Evolutionary conservation across 2,113 vertebrate species (phyloP).

Genomic region (Spea bombifrons): DNA sequence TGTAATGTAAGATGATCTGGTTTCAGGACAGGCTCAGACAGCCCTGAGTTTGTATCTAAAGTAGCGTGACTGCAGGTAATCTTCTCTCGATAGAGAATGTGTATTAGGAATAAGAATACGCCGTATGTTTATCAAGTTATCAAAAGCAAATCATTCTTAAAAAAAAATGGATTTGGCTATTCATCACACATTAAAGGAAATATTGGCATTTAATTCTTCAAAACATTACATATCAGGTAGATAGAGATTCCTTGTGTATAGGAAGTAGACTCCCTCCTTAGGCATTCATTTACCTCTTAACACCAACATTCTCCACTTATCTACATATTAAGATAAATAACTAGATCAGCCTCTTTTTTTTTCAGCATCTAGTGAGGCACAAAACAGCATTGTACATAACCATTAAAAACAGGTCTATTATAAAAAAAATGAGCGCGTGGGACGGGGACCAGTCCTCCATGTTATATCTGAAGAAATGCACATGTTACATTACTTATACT

Average conservation of each 20-base stretch:
- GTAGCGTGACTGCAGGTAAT: not conserved
- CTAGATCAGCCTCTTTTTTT: not conserved
- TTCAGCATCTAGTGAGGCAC: not conserved
- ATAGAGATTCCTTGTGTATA: not conserved
- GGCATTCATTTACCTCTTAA: not conserved
- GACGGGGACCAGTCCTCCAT: not conserved
- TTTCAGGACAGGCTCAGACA: not conserved
- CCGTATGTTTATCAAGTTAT: constrained; percentile 14
- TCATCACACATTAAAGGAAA: constrained; percentile 24
- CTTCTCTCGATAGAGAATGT: no score
- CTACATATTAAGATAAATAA: constrained; percentile 23
- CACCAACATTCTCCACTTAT: not conserved
- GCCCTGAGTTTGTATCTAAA: not conserved
- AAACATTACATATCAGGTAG: constrained; percentile 1
- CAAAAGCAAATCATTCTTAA: not conserved
- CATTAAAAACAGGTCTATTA: not conserved
- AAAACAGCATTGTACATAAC: not conserved
- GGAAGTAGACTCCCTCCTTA: not conserved
- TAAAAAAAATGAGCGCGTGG: not conserved
- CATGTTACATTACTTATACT: not conserved
- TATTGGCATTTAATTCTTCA: not conserved
- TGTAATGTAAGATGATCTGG: no score
- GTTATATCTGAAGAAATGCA: not conserved
- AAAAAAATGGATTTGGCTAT: constrained; percentile 24
- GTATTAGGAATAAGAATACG: not conserved